Evolutionary conservation across 2,113 vertebrate genomes (phyloP).

Genomic region (Etia nguti): DNA sequence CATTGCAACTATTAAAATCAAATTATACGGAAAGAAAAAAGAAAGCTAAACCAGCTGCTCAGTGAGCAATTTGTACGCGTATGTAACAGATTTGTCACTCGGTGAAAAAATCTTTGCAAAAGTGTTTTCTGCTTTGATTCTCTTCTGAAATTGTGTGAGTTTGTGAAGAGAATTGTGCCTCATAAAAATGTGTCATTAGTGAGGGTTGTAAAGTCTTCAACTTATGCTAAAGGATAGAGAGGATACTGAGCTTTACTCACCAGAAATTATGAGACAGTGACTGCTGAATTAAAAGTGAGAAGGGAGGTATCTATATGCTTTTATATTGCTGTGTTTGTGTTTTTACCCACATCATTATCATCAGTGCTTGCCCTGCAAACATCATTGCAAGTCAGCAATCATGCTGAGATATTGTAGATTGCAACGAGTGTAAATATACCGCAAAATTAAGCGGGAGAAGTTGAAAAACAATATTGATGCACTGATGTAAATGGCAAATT

Average conservation of each 20-base stretch:
- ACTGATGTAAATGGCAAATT: neutral
- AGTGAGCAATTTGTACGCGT: neutral
- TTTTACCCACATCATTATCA: neutral
- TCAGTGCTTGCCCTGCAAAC: neutral
- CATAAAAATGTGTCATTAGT: neutral
- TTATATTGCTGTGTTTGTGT: neutral
- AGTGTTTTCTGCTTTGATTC: neutral
- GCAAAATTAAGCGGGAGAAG: neutral
- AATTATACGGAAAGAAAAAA: neutral
- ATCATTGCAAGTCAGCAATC: neutral
- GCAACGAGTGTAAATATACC: neutral
- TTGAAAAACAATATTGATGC: neutral
- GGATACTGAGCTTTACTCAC: neutral
- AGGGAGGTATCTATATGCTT: neutral
- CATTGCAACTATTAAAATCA: neutral
- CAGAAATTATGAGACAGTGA: neutral
- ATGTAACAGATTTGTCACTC: neutral
- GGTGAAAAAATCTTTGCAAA: neutral
- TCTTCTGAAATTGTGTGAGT: neutral
- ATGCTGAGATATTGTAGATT: neutral
- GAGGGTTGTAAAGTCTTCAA: neutral
- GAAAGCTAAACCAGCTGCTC: neutral
- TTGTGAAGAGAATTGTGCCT: neutral
- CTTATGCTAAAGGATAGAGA: neutral
- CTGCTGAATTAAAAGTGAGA: neutral